Conservation (phyloP, 2,888 invertebrate genomes). For the Ophion ellenae region DNA sequence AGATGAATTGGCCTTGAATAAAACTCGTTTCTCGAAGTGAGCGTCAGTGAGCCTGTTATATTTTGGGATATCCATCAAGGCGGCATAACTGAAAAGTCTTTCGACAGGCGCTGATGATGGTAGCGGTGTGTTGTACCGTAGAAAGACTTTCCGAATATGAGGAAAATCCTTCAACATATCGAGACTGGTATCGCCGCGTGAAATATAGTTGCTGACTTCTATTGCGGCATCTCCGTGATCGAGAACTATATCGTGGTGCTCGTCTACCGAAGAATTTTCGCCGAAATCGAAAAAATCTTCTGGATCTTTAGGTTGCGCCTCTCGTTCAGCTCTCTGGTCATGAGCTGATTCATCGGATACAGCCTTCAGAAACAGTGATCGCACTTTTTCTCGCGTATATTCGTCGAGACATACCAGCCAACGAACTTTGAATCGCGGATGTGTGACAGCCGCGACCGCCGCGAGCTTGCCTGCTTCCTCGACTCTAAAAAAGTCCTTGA, state of each 20-base stretch:
- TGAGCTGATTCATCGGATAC: too few species aligned
- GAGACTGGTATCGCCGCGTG: slow-evolving; percentile 6
- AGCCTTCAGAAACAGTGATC: too few species aligned
- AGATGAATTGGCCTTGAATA: not conserved
- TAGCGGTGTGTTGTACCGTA: not conserved
- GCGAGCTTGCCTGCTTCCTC: slow-evolving; percentile 23
- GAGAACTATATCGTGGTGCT: slow-evolving; percentile 1
- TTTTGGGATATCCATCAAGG: not conserved
- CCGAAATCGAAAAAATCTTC: not conserved
- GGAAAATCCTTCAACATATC: slow-evolving; percentile 27
- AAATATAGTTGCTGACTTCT: slow-evolving; percentile 6
- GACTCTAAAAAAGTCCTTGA: slow-evolving; percentile 33
- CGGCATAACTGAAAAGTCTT: not conserved
- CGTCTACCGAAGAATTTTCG: slow-evolving; percentile 1
- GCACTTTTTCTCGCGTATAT: not conserved
- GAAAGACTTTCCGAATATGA: not conserved
- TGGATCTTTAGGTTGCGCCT: too few species aligned
- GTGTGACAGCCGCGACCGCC: slow-evolving; percentile 40
- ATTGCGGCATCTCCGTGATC: slow-evolving; percentile 29
- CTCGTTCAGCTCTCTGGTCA: too few species aligned
- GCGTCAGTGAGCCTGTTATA: slow-evolving; percentile 11
- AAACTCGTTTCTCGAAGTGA: slow-evolving; percentile 11
- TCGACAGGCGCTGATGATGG: slow-evolving; percentile 16
- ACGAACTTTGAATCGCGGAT: slow-evolving; percentile 38
- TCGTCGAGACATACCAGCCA: slow-evolving; percentile 36